Evolutionary conservation across 1,140 invertebrate species (phyloP).

Genomic region (Diplogasteroides magnus): DNA sequence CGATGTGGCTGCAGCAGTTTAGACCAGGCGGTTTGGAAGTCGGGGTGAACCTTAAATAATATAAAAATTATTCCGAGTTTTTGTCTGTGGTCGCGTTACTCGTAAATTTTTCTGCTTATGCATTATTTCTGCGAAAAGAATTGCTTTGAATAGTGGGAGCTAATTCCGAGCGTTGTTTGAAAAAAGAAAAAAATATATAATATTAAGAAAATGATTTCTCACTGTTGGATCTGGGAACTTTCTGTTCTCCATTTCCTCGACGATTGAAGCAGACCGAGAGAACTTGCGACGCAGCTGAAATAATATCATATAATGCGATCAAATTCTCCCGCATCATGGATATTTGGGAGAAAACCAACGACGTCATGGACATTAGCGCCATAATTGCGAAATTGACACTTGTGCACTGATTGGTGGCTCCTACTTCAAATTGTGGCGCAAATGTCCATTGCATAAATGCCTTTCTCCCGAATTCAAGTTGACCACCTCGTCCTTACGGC

Average conservation of each 20-base stretch:
- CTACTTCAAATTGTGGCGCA: conserved; percentile 4
- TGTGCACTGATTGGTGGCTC: conserved; percentile 2
- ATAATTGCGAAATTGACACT: not conserved
- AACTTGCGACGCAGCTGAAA: conserved; percentile 23
- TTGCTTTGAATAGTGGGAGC: too few species aligned
- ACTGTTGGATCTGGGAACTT: conserved; percentile 27
- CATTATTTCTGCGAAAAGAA: too few species aligned
- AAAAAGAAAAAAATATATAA: too few species aligned
- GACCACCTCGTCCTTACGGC: too few species aligned
- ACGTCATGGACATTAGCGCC: not conserved
- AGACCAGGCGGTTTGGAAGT: conserved; percentile 21
- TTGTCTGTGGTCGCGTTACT: too few species aligned
- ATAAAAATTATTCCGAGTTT: too few species aligned
- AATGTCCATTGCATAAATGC: conserved; percentile 1
- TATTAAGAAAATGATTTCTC: conserved; percentile 11
- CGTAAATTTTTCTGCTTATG: too few species aligned
- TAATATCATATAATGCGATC: conserved; percentile 2
- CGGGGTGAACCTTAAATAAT: conserved; percentile 14
- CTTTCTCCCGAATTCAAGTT: too few species aligned
- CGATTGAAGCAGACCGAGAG: conserved; percentile 24
- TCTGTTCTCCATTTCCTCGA: conserved; percentile 31
- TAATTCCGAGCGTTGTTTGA: too few species aligned
- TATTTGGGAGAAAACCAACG: not conserved
- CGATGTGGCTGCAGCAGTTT: conserved; percentile 11
- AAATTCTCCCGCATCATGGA: not conserved